phyloP scores from a whole-genome alignment of 1,140 invertebrate species.

The Lycorma delicatula region DNA sequence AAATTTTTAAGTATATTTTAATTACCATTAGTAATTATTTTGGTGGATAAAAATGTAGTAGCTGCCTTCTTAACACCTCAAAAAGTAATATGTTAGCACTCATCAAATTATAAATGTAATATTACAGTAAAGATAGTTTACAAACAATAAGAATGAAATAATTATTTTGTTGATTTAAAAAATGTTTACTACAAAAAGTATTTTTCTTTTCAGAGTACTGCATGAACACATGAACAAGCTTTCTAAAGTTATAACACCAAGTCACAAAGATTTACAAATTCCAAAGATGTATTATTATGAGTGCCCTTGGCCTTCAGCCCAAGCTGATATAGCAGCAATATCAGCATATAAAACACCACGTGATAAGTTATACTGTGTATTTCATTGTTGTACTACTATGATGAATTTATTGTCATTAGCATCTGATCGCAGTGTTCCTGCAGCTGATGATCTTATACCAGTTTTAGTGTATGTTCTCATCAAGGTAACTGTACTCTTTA shows the following conservation, averaged over 20 bases:
- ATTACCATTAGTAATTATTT: no score
- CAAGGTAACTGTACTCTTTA: conserved; percentile 63
- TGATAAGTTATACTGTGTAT: conserved; percentile 86
- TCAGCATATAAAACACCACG: conserved; percentile 89
- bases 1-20: no score
- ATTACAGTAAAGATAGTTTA: no score
- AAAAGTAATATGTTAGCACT: no score
- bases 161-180: no score
- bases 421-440: conserved; percentile 68
- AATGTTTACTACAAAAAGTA: not conserved
- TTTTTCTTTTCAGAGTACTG: conserved; percentile 53
- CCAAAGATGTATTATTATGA: conserved; percentile 76
- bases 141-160: no score
- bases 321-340: conserved; percentile 84
- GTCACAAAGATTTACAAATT: conserved; percentile 74
- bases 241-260: conserved; percentile 66
- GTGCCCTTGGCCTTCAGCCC: conserved; percentile 95
- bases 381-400: conserved; percentile 82
- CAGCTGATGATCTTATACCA: conserved; percentile 95
- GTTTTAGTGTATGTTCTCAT: conserved; percentile 95
- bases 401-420: conserved; percentile 86
- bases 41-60: no score
- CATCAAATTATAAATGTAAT: no score
- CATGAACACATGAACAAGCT: conserved; percentile 84
- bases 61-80: no score